Base-by-base conservation (phyloP, 2,797 vertebrate genomes). In the Todus mexicanus region DNA sequence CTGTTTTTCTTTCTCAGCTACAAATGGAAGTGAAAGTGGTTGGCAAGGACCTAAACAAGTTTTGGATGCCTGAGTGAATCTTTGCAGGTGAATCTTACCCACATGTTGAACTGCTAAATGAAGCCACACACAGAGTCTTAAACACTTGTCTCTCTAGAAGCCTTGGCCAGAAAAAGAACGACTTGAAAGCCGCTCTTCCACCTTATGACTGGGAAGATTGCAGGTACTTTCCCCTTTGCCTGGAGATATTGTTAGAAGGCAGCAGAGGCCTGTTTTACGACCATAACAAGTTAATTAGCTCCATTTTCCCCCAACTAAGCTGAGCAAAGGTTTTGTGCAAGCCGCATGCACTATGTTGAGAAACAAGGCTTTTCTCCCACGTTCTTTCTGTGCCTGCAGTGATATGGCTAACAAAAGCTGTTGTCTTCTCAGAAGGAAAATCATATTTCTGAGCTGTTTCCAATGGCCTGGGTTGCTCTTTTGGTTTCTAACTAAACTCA, bases 191-290 rank as follows among this genome's bases (percentile, higher is more conserved):
- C 0, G 10, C 69, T 75, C 84, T 87, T 80, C 79, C 51, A 63
- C 65, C 59, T 89, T 40, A 43, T 51, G 66, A 56, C 87, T 84
- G 79, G 25, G 69, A 87, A 95, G 87, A 91, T 80, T 91, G 79
- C 76, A 84, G 84, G 79, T 92, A 91, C 84, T 96, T 96, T 91
- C 79, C 79, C 54, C 26, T 88, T 94, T 90, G 87, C 95, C 96
- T 88, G 85, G 66, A 93, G 87, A 69, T 81, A 81, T 57, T 95
- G 82, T 91, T 66, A 86, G 92, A 94, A 94, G 87, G 47, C 54
- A 87, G 54, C 53, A 87, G 71, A 96, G 40, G 73, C 83, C 56
- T 7, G 5, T 91, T 94, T 90, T 86, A 78, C 61, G 3, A 4
- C 91, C 59, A 21, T 75, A 60, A n/a, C 57, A 63, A 76, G 82